Base-by-base conservation (phyloP, 2,888 invertebrate genomes). In the Meiosimyza decipiens region DNA sequence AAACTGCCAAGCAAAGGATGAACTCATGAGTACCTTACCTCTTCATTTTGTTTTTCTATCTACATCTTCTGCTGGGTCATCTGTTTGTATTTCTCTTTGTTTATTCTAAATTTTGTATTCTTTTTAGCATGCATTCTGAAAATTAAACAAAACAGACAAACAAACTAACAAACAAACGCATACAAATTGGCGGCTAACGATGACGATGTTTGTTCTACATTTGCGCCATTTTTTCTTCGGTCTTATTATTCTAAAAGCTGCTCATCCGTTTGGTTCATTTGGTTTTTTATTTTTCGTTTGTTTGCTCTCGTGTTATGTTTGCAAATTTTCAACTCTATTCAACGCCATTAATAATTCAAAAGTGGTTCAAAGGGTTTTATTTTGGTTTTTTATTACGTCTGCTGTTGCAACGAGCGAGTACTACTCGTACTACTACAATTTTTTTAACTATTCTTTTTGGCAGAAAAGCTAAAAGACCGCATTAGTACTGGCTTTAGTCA, bases 291-390 rank as follows among this genome's bases (percentile, higher is more conserved):
- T 6, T 22, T 49, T 13, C 40, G 22, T 16, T 54, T 62, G 47
- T 62, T 33, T 47, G 55, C 66, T 55, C 71, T 62, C 63, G 67
- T 60, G 51, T 57, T 66, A 33, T 55, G 70, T 52, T 52, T 60
- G 33, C 60, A 60, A 49, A 57, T 70, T 70, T 60, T 70, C 28
- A 22, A 28, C 52, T 66, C 65, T 40, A 66, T 52, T 64, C 74
- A 49, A 60, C 47, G 63, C 54, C 62, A 78, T 82, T 79, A 82
- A 80, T 81, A 81, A 82, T 82, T 81, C 81, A 82, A 74, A 77
- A 77, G 80, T 65, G 51, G 65, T 66, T 66, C 65, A 66, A 66
- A 66, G 65, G 65, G 52, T 65, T 65, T 51, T 18, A 6, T 51
- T 62, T 40, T 47, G 9, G 18, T 54, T 54, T 54, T n/a, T 54